These are phyloP conservation scores for Drosophila kokeensis DNA, from an alignment of 2,888 invertebrate genomes.

Conservation along the genomic window DNA sequence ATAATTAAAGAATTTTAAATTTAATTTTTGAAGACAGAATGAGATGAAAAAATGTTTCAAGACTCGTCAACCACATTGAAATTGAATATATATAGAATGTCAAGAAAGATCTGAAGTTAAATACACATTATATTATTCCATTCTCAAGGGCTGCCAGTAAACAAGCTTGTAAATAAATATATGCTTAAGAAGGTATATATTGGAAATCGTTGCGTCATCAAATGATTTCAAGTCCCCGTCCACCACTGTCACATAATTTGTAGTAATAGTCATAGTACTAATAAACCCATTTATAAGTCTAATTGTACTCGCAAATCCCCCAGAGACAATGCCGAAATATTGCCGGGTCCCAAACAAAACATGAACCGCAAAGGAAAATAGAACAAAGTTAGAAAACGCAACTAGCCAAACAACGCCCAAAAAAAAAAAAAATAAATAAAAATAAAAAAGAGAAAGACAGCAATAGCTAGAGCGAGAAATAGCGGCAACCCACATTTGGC, in stretches of 20 bases:
- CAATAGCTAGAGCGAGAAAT: not conserved
- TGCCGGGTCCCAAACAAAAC: not conserved
- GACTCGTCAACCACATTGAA: not conserved
- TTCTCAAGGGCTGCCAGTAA: not conserved
- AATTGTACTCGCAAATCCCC: constrained; percentile 5
- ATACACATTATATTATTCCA: not conserved
- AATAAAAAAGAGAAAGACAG: not conserved
- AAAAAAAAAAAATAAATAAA: not conserved
- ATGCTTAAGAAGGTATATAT: not conserved
- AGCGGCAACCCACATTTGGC: constrained; percentile 28
- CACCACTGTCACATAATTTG: not conserved
- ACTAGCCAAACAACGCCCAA: not conserved
- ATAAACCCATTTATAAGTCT: constrained; percentile 3
- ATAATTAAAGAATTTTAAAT: not conserved
- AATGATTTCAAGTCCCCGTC: not conserved
- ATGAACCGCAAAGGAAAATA: not conserved
- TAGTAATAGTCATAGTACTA: not conserved
- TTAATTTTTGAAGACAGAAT: not conserved
- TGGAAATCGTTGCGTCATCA: not conserved
- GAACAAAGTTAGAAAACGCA: not conserved
- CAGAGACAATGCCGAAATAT: constrained; percentile 4
- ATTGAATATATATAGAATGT: not conserved
- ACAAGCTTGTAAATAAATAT: not conserved
- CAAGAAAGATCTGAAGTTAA: not conserved
- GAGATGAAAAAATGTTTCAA: not conserved